Evolutionary conservation across 2,797 vertebrate species (phyloP).

Genomic region (Cyprinodon diabolis): DNA sequence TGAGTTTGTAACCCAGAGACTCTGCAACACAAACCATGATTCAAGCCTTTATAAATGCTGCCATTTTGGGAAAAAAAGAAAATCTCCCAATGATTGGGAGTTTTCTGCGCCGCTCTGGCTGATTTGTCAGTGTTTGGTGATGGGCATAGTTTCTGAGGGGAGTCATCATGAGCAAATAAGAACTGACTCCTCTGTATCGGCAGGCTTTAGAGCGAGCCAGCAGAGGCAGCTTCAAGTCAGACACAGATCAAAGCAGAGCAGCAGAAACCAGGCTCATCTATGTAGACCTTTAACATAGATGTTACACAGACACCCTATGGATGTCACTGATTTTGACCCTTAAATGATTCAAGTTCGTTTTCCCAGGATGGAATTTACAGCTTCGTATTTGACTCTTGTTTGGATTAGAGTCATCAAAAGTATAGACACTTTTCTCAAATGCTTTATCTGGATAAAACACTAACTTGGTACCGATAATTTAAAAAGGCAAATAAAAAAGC

Average conservation of each 20-base stretch:
- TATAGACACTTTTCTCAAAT: too few species aligned
- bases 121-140: constrained; percentile 24
- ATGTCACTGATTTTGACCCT: too few species aligned
- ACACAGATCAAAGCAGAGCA: constrained; percentile 6
- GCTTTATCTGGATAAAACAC: too few species aligned
- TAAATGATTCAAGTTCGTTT: too few species aligned
- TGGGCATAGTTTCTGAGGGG: constrained; percentile 67
- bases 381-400: too few species aligned
- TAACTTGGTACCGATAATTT: too few species aligned
- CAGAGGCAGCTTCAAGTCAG: constrained; percentile 19
- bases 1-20: constrained; percentile 48
- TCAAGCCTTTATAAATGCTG: constrained; percentile 54
- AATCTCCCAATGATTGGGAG: constrained; percentile 22
- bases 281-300: too few species aligned
- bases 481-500: too few species aligned
- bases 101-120: constrained; percentile 23
- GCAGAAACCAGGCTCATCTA: constrained; percentile 15
- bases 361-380: too few species aligned
- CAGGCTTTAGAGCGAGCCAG: constrained; percentile 30
- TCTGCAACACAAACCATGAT: constrained; percentile 47
- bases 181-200: constrained; percentile 42
- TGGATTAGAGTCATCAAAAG: too few species aligned
- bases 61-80: constrained; percentile 70
- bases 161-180: constrained; percentile 67
- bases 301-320: too few species aligned